Base-by-base conservation (phyloP, 2,888 invertebrate species). In the Metacarcinus magister region DNA sequence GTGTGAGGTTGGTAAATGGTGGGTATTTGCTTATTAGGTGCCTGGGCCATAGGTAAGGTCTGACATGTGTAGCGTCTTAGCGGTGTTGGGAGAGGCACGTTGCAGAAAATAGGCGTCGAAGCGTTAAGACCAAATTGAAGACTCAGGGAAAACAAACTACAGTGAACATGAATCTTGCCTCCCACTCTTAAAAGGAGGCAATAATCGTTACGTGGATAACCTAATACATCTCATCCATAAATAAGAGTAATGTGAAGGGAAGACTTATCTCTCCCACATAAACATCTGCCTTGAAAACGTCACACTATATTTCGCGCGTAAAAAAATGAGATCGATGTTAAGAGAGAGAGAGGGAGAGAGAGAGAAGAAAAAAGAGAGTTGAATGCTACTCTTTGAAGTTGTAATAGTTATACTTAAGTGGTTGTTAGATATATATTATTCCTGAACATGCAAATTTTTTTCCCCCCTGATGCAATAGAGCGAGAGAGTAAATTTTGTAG, bases 141-240 rank as follows among this genome's bases (percentile, higher is more conserved):
- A 23, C 75, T 75, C 7, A 2, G 75, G 75, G 75, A 75, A 75
- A 75, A 75, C 75, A 75, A 28, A n/a, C 75, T 75, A 28, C 75
- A 8, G 23, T n/a, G 23, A n/a, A 75, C 75, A 75, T 75, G 75
- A 75, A 75, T 75, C 75, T 75, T 8, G 4, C 75, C 75, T 23
- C 75, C 5, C n/a, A 19, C 75, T 75, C 75, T 8, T 75, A 75
- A 75, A 75, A 75, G 75, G 28, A 75, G 75, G 75, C 75, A 75
- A 75, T 75, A 19, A 75, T 75, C 75, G 75, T 75, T n/a, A 75
- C 75, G n/a, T n/a, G 75, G 28, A 75, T 75, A 75, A 75, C 75
- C 23, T 75, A 75, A 23, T n/a, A n/a, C n/a, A 75, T 75, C 75
- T 75, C 75, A 75, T 75, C 75, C 75, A 75, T 75, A 28, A 75